Percentiles rank a stretch among this genome's conserved stretches.
These are phyloP conservation scores for Trisateles emortualis DNA, from an alignment of 2,888 invertebrate genomes.

Conservation along the genomic window DNA sequence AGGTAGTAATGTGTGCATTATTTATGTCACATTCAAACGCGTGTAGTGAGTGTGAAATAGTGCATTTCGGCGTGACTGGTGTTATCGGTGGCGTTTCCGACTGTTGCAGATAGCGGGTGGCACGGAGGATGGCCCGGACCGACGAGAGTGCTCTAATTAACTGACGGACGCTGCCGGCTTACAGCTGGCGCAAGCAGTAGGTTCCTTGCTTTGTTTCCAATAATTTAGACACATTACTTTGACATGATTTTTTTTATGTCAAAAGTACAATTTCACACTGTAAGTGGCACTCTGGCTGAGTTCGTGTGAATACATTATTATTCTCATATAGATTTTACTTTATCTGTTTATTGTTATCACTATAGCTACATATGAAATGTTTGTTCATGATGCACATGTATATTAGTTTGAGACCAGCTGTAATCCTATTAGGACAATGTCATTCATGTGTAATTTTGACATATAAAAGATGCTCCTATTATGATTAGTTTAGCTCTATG, in stretches of 20 bases:
- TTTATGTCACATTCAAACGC: conserved; percentile 33
- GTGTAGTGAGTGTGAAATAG: conserved; percentile 37
- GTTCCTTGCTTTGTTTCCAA: conserved; percentile 47
- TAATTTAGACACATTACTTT: conserved; percentile 23
- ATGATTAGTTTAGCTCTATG: neutral
- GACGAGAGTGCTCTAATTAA: conserved; percentile 78
- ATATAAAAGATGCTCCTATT: neutral
- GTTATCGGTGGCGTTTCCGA: conserved; percentile 84
- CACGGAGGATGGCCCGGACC: conserved; percentile 81
- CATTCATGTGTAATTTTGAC: neutral
- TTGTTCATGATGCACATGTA: conserved; percentile 17
- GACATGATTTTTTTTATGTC: conserved; percentile 44
- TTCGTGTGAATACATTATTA: conserved; percentile 5
- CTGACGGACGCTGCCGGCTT: conserved; percentile 85
- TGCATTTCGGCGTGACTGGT: conserved; percentile 63
- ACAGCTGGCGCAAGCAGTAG: conserved; percentile 83
- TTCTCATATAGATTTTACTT: conserved; percentile 4
- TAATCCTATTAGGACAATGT: neutral
- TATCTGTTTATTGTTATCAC: conserved; percentile 5
- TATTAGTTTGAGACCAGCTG: conserved; percentile 3
- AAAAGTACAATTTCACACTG: conserved; percentile 14
- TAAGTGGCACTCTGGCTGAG: neutral
- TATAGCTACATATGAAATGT: neutral
- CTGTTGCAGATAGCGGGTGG: conserved; percentile 82
- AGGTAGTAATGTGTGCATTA: conserved; percentile 32